Base-by-base conservation (phyloP, 2,888 invertebrate species). In the Palloptera scutellata region DNA sequence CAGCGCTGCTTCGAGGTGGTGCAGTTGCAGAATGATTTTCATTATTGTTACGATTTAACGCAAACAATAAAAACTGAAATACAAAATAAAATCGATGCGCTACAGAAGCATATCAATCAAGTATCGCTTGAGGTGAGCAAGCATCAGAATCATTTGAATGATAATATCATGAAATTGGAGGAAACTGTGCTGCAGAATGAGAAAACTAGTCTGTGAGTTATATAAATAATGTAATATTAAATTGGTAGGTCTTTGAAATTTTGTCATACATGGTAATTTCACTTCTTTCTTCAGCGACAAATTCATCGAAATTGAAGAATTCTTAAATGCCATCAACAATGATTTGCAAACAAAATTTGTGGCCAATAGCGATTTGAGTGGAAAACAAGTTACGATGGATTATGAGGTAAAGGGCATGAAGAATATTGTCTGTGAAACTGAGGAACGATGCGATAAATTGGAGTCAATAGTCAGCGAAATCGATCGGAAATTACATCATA, bases 21-120 rank as follows among this genome's bases (percentile, higher is more conserved):
- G 9, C 88, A 88, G 80, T 87, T 87, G 71, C 88, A 87, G 69
- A 87, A 87, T 59, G 88, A 89, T 69, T 76, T 88, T 51, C 88
- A 88, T 77, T 87, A 87, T 72, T 87, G 86, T 65, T 88, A 87
- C 70, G 88, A 88, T 70, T 70, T 88, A 60, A 78, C 87, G 0
- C 88, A 87, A 77, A 80, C 78, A 0, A 45, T 82, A 0, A 83
- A 83, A 72, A 71, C 73, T 9, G 81, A 83, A 52, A 73, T 83
- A 1, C 78, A 82, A 68, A 54, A 68, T 19, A 73, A 77, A 45
- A 72, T 83, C 17, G 74, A 77, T 8, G 77, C 78, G 17, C 65
- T 81, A 45, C 79, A 82, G 13, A 78, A 81, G 43, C 76, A 79
- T 61, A 78, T 83, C 0, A 76, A 81, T 61, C 78, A 80, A 61